Conservation (phyloP, 1,140 invertebrate genomes). For the Neelides sp. region DNA sequence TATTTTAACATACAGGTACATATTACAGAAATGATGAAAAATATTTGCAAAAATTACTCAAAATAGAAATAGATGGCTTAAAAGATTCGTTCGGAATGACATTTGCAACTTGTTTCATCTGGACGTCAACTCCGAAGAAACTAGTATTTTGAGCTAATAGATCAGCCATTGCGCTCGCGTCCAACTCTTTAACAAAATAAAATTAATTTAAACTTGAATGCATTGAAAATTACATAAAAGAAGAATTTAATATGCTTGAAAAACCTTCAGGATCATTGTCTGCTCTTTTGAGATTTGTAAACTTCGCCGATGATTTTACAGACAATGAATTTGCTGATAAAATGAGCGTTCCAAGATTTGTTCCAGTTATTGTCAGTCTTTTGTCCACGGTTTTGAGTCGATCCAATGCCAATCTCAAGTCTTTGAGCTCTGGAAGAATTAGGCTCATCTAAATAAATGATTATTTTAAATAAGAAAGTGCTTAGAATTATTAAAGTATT, state of each 20-base stretch:
- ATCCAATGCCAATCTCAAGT: conserved; percentile 61
- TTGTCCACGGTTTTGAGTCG: conserved; percentile 62
- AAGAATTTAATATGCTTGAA: conserved; percentile 11
- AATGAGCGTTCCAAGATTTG: conserved; percentile 52
- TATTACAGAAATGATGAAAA: conserved; percentile 1
- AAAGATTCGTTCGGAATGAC: conserved; percentile 46
- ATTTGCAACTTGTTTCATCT: conserved; percentile 44
- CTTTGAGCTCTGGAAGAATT: conserved; percentile 57
- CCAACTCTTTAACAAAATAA: too few species aligned
- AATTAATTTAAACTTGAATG: too few species aligned
- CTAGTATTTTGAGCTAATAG: too few species aligned
- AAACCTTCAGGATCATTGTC: too few species aligned
- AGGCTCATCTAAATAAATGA: conserved; percentile 52
- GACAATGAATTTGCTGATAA: conserved; percentile 60
- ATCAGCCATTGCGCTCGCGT: too few species aligned
- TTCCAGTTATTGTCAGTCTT: conserved; percentile 53
- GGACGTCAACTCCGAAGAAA: conserved; percentile 40
- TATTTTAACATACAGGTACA: neutral
- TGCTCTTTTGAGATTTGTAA: conserved; percentile 43
- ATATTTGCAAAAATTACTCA: conserved; percentile 37
- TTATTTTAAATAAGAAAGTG: conserved; percentile 14
- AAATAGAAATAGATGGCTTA: conserved; percentile 44
- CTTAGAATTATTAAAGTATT: conserved; percentile 7
- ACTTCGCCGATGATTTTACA: conserved; percentile 63
- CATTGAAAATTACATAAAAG: conserved; percentile 26